Evolutionary conservation across 2,113 vertebrate genomes (phyloP).

Genomic region (Halcyon senegalensis): DNA sequence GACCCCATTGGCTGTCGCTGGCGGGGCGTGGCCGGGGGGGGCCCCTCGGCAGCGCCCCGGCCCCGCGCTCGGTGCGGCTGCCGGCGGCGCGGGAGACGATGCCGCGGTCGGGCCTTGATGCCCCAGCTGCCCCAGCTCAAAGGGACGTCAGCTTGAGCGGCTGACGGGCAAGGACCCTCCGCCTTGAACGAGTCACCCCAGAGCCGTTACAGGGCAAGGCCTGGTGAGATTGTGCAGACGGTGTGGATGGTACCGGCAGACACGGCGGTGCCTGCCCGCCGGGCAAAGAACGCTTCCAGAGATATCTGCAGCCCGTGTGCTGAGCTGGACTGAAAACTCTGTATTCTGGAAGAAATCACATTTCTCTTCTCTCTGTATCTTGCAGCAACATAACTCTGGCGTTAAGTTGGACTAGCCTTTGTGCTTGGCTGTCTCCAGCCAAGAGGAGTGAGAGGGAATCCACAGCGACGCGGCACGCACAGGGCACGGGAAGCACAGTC

Average conservation of each 20-base stretch:
- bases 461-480: accelerated
- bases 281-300: background rate
- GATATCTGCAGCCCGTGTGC: background rate
- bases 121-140: accelerated
- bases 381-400: accelerated
- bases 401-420: background rate
- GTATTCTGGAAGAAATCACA: background rate
- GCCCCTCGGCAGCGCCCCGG: background rate
- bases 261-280: background rate
- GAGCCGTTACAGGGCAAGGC: accelerated
- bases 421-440: background rate
- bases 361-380: background rate
- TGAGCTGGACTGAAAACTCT: background rate
- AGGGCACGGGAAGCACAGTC: background rate
- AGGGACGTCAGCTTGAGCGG: background rate
- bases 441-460: background rate
- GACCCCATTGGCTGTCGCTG: background rate
- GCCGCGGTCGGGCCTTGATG: background rate
- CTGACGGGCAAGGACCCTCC: accelerated
- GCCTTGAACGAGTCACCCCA: background rate
- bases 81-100: background rate
- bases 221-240: accelerated
- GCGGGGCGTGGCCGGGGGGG: background rate
- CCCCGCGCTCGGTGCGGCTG: background rate
- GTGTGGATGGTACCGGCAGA: background rate